A percentile compares a stretch with the other conserved stretches of the same genome.
Conservation (phyloP, 1,140 invertebrate genomes). For the Pseudomyrmex dendroicus region DNA sequence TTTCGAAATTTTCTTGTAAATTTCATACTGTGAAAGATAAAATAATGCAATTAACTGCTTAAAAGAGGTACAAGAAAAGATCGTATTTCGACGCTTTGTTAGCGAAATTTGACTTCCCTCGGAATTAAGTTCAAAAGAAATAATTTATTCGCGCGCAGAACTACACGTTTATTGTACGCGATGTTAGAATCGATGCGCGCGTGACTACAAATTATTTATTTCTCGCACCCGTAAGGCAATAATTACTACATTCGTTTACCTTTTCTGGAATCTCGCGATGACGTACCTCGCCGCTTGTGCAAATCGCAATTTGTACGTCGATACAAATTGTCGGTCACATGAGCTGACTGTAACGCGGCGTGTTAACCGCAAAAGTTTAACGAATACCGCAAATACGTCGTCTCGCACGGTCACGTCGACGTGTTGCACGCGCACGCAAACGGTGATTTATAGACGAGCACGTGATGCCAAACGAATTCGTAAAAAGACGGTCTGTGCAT, state of each 20-base stretch:
- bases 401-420: neutral
- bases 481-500: constrained; percentile 7
- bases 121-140: no score
- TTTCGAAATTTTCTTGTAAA: no score
- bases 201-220: constrained; percentile 18
- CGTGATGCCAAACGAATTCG: constrained; percentile 26
- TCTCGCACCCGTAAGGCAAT: neutral
- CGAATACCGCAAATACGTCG: constrained; percentile 28
- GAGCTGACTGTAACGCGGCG: constrained; percentile 4
- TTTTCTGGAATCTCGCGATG: constrained; percentile 30
- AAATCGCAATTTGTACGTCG: constrained; percentile 45
- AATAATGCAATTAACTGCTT: neutral
- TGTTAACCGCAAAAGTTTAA: constrained; percentile 46
- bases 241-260: constrained; percentile 6
- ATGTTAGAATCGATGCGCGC: neutral
- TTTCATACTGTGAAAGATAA: no score
- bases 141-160: neutral
- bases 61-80: no score
- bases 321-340: constrained; percentile 58
- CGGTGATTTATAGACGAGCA: constrained; percentile 21
- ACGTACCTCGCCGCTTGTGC: constrained; percentile 31
- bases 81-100: neutral
- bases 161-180: neutral
- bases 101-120: neutral
- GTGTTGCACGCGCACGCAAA: constrained; percentile 10